A percentile compares a stretch with the other conserved stretches of the same genome.
Evolutionary conservation across 2,888 invertebrate genomes (phyloP).

Genomic region (Encarsia formosa): DNA sequence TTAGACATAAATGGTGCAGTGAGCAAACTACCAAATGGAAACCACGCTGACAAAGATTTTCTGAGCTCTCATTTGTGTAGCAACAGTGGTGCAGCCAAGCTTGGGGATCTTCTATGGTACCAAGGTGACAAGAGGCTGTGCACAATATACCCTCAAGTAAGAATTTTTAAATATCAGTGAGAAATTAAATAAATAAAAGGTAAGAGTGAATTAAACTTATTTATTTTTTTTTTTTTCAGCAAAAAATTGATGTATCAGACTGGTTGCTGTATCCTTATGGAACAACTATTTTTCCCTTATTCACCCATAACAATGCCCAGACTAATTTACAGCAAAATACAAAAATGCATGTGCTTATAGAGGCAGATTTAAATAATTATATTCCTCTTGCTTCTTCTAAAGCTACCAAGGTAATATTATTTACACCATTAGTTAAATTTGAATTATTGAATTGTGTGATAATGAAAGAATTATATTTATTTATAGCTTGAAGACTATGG

Average conservation of each 20-base stretch:
- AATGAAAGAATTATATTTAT: no score
- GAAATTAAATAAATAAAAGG: neutral
- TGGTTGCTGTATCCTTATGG: constrained; percentile 50
- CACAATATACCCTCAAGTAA: constrained; percentile 59
- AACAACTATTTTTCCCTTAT: constrained; percentile 48
- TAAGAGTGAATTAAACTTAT: neutral
- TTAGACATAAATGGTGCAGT: constrained; percentile 27
- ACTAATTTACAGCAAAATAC: constrained; percentile 33
- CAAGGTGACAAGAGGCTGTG: constrained; percentile 55
- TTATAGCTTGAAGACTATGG: constrained; percentile 75
- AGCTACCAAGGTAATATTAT: constrained; percentile 41
- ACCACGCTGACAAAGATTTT: constrained; percentile 28
- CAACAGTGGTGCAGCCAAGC: constrained; percentile 57
- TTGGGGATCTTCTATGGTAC: constrained; percentile 62
- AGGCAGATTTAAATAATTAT: constrained; percentile 44
- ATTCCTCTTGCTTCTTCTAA: constrained; percentile 38
- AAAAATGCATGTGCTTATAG: constrained; percentile 47
- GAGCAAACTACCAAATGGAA: constrained; percentile 24
- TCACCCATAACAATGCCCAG: constrained; percentile 39
- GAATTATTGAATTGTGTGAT: no score
- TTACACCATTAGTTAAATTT: constrained; percentile 28
- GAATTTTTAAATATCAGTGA: neutral
- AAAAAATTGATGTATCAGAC: constrained; percentile 50
- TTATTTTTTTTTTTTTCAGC: constrained; percentile 38
- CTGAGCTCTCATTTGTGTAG: constrained; percentile 57